Conservation (phyloP, 2,113 vertebrate species). For the Protomyctophum bolini region DNA sequence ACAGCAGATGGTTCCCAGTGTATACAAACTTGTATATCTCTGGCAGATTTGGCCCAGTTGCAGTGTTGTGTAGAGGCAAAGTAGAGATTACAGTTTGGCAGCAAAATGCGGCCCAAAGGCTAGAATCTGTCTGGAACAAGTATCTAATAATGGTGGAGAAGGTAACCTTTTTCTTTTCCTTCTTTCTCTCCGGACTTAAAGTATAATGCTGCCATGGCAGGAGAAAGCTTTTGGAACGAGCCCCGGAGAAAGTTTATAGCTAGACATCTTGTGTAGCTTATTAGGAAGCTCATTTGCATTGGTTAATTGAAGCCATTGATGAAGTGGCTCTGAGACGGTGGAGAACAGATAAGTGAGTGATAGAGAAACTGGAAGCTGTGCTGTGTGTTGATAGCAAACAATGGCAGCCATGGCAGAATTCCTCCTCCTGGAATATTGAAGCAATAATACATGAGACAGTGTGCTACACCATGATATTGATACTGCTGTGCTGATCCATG, state of each 20-base stretch:
- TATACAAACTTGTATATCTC: constrained; percentile 50
- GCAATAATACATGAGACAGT: too few relatives aligned
- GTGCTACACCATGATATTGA: too few relatives aligned
- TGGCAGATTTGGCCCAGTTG: constrained; percentile 62
- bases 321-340: constrained; percentile 22
- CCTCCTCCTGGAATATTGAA: too few relatives aligned
- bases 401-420: too few relatives aligned
- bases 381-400: too few relatives aligned
- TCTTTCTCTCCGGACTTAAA: constrained; percentile 25
- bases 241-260: constrained; percentile 50
- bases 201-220: constrained; percentile 22
- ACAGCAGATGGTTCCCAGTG: constrained; percentile 49
- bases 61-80: constrained; percentile 36
- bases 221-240: constrained; percentile 32
- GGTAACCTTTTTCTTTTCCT: constrained; percentile 13
- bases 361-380: too few relatives aligned
- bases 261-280: constrained; percentile 42
- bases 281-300: constrained; percentile 60
- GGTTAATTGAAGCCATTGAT: constrained; percentile 52
- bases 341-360: constrained; percentile 37
- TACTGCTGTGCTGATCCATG: too few relatives aligned
- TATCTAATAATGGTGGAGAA: constrained; percentile 32
- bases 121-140: constrained; percentile 61
- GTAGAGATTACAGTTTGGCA: constrained; percentile 62
- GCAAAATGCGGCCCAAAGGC: constrained; percentile 57